Evolutionary conservation across 2,797 vertebrate genomes (phyloP), one percentile per base, ranked within the genome.

Genomic region (Tiaroga cobitis): DNA sequence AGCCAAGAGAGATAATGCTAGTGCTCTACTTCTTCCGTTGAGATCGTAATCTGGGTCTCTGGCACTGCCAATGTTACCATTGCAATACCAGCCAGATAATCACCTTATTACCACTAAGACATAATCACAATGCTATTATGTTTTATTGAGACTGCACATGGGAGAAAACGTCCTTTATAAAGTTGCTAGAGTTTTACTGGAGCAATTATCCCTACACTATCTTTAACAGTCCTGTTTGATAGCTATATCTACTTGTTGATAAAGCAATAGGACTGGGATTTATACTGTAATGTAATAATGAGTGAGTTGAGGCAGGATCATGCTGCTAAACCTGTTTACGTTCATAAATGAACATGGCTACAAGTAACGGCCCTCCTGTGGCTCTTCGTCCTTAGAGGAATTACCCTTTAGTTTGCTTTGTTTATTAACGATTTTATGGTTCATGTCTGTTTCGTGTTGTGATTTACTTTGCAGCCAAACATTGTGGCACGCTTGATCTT

Each of bases 391-490:
- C 21, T 67, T 70, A 70, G 34, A 72, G 56, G 37, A 73, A 59
- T 65, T n/a, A 19, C 73, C 39, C 54, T 67, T n/a, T 72, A 68
- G 77, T 77, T 82, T 89, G 24, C 37, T 80, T 83, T 83, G 32
- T 39, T 74, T 74, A 77, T 59, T 59, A 63, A 34, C 16, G 5
- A 34, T 77, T 89, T 87, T 76, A 87, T 75, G 63, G 68, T n/a
- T 56, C 59, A 59, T 68, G 79, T 29, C 72, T 85, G 83, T 70
- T 88, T 82, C 65, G 43, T 51, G 51, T 88, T 82, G 61, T 24
- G 63, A 68, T 87, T 87, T 82, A 70, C 81, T 80, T 85, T 75
- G 73, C 63, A 51, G 77, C 63, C 78, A 67, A 83, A 37, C 69
- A 26, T 46, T 80, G 56, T 29, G 51, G 68, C 39, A 26, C 32